Conservation (phyloP, 2,888 invertebrate genomes). For the Allygus modestus region DNA sequence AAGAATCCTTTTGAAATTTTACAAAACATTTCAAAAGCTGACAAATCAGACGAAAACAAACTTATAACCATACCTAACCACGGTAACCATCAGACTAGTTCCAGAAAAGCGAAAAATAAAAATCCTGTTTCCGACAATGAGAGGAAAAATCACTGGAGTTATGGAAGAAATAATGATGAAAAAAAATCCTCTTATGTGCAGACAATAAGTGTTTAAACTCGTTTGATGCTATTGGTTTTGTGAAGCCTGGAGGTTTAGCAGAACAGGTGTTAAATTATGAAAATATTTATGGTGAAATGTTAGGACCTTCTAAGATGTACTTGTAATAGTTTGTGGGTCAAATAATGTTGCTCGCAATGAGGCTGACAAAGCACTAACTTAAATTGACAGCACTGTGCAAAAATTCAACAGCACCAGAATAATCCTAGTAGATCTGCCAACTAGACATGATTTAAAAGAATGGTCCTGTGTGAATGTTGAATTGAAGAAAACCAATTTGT, state of each 20-base stretch:
- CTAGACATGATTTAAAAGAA: constrained; percentile 5
- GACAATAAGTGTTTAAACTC: constrained; percentile 13
- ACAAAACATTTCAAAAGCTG: neutral
- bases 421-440: constrained; percentile 14
- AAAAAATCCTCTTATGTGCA: constrained; percentile 20
- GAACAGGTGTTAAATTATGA: constrained; percentile 15
- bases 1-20: neutral
- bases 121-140: neutral
- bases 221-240: constrained; percentile 26
- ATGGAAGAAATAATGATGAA: constrained; percentile 66
- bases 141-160: constrained; percentile 71
- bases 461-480: neutral
- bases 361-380: neutral
- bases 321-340: neutral
- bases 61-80: neutral
- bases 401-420: constrained; percentile 14
- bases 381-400: neutral
- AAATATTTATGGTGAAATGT: constrained; percentile 18
- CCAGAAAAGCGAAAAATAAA: neutral
- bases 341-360: constrained; percentile 33
- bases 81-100: neutral
- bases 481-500: neutral
- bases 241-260: constrained; percentile 30
- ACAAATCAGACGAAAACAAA: neutral
- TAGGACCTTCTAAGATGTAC: constrained; percentile 3